A percentile compares a stretch with the other conserved stretches of the same genome.
Evolutionary conservation across 23 tunicate genomes (phyloP).

Genomic region (Styela clava): DNA sequence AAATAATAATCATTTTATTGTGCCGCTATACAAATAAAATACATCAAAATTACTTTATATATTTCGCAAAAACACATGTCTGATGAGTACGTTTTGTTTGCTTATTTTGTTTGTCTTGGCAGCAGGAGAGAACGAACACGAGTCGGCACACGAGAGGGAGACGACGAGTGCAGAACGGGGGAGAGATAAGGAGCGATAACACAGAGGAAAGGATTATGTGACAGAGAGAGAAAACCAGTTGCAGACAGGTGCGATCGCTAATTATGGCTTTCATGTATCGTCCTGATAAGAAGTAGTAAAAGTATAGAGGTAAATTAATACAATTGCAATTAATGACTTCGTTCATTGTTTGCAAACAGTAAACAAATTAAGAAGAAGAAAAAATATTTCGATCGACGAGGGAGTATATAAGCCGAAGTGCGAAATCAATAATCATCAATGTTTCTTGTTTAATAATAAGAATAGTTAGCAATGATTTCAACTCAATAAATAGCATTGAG

Average conservation of each 20-base stretch:
- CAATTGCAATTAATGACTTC: conserved; percentile 22
- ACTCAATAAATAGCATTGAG: too few relatives aligned
- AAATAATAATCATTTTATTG: too few relatives aligned
- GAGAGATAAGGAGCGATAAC: neutral
- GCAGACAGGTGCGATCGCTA: conserved; percentile 34
- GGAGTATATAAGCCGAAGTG: conserved; percentile 7
- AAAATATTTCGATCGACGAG: conserved; percentile 7
- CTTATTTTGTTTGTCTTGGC: neutral
- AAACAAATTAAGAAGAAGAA: conserved; percentile 24
- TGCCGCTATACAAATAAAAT: neutral
- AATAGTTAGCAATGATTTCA: neutral
- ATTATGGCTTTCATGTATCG: conserved; percentile 15
- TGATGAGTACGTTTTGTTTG: neutral
- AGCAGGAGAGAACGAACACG: neutral
- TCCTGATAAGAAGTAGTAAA: conserved; percentile 20
- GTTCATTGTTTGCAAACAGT: conserved; percentile 28
- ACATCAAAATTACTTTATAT: neutral
- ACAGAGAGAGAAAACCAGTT: neutral
- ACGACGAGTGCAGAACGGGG: neutral
- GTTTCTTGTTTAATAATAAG: neutral
- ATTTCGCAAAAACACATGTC: neutral
- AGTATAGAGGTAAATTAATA: conserved; percentile 18
- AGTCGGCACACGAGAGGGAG: conserved; percentile 1
- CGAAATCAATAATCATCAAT: neutral
- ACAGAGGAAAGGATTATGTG: conserved; percentile 3